phyloP scores from a whole-genome alignment of 2,888 invertebrate genomes.

The Helobdella robusta region DNA sequence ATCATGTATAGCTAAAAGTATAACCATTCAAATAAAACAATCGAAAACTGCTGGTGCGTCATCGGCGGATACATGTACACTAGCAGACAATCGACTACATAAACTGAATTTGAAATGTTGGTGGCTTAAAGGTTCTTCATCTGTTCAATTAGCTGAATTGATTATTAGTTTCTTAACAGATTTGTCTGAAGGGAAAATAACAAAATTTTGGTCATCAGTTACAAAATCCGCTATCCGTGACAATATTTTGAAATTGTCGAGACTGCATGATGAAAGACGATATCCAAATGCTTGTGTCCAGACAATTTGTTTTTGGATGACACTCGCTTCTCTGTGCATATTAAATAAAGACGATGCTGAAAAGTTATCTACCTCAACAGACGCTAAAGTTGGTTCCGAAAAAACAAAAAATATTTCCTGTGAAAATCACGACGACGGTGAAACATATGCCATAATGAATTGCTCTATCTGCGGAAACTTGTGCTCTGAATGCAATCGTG shows the following conservation, averaged over 20 bases:
- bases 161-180: conserved; percentile 79
- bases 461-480: conserved; percentile 82
- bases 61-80: conserved; percentile 53
- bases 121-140: conserved; percentile 78
- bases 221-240: conserved; percentile 79
- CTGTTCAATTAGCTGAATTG: conserved; percentile 73
- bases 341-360: conserved; percentile 83
- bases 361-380: conserved; percentile 66
- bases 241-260: conserved; percentile 72
- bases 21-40: conserved; percentile 78
- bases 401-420: conserved; percentile 60
- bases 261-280: conserved; percentile 66
- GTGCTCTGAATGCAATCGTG: conserved; percentile 90
- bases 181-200: conserved; percentile 74
- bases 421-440: conserved; percentile 89
- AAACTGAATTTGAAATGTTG: conserved; percentile 51
- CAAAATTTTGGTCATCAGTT: conserved; percentile 73
- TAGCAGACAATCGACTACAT: conserved; percentile 29
- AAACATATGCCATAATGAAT: conserved; percentile 81
- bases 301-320: conserved; percentile 75
- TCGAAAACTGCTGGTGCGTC: conserved; percentile 54
- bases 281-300: conserved; percentile 68
- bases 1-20: conserved; percentile 78
- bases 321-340: conserved; percentile 82
- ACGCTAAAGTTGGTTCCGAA: conserved; percentile 51